Base-by-base conservation (phyloP, 2,113 vertebrate genomes). In the Hippolais icterina region DNA sequence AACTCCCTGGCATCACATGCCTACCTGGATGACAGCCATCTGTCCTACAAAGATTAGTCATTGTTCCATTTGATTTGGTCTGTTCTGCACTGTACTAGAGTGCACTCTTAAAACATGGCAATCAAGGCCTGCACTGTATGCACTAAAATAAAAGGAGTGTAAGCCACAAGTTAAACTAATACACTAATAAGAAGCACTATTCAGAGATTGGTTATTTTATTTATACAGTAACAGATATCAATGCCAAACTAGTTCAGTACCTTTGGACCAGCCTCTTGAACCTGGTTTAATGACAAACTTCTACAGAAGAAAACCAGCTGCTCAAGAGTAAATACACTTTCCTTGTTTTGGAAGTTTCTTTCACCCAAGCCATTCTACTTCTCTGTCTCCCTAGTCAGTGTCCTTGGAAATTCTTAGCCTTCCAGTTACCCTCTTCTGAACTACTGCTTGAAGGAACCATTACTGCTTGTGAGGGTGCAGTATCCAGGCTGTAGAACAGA, bases 11-110 rank as follows among this genome's bases (percentile, higher is more conserved):
- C 69, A 90, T 81, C 95, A 90, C 69, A 88, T 71, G 92, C 52
- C 47, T 81, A 90, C 92, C 96, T 94, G 94, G 94, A 92, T 81
- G n/a, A 78, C 60, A 83, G 96, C 93, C 96, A 96, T 81, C 29
- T 71, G 76, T 70, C 80, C 69, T 64, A 89, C 56, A 95, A 95
- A 90, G 91, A 92, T 89, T 66, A 97, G 76, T 52, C 65, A 90
- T 44, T 68, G 72, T 82, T 81, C 49, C 29, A 4, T 78, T 90
- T 60, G 49, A 87, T 80, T 74, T 86, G 47, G 68, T 70, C 57
- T 87, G 81, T 42, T 84, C 94, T 83, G 56, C 49, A 37, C 54
- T 75, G 33, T 52, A 88, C 47, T 68, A 20, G 24, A 81, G 64
- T 25, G 22, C 42, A 60, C 85, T 72, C 59, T 75, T 84, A 77